Percentiles rank a stretch among this genome's conserved stretches.
These are phyloP conservation scores for Drosophila oshimai DNA, from an alignment of 1,140 invertebrate genomes.

Conservation along the genomic window DNA sequence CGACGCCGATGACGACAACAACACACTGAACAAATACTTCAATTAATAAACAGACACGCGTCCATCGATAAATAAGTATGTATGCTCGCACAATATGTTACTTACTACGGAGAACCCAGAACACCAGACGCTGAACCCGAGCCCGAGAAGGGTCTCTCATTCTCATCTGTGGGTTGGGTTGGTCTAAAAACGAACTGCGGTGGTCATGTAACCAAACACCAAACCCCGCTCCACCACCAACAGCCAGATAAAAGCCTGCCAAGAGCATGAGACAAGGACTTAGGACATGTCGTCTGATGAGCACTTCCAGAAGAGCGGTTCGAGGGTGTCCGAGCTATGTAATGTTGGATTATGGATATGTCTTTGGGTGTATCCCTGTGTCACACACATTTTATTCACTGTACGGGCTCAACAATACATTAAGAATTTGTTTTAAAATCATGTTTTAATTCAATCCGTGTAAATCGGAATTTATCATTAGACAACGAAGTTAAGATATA, in stretches of 20 bases:
- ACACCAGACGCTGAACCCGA: background rate
- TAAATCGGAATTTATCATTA: too few relatives aligned
- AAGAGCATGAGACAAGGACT: constrained; percentile 42
- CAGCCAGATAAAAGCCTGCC: constrained; percentile 46
- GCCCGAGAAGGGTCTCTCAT: constrained; percentile 4
- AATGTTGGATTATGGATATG: constrained; percentile 10
- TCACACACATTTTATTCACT: background rate
- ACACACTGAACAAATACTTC: constrained; percentile 71
- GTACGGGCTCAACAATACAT: too few relatives aligned
- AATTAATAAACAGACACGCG: constrained; percentile 80
- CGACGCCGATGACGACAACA: constrained; percentile 29
- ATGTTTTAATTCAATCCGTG: too few relatives aligned
- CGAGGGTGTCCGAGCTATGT: constrained; percentile 9
- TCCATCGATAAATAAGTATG: constrained; percentile 73
- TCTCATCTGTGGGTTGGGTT: constrained; percentile 19
- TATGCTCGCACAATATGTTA: constrained; percentile 44
- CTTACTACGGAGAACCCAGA: constrained; percentile 1
- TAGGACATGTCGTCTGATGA: constrained; percentile 13
- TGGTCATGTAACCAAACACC: constrained; percentile 48
- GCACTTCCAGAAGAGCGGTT: constrained; percentile 12
- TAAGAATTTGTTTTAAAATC: too few relatives aligned
- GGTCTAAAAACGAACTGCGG: constrained; percentile 25
- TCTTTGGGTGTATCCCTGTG: background rate
- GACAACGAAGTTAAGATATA: too few relatives aligned
- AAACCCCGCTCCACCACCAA: background rate